Evolutionary conservation across 2,797 vertebrate species (phyloP), one percentile per base, ranked within the genome.

Genomic region (Periophthalmus magnuspinnatus): DNA sequence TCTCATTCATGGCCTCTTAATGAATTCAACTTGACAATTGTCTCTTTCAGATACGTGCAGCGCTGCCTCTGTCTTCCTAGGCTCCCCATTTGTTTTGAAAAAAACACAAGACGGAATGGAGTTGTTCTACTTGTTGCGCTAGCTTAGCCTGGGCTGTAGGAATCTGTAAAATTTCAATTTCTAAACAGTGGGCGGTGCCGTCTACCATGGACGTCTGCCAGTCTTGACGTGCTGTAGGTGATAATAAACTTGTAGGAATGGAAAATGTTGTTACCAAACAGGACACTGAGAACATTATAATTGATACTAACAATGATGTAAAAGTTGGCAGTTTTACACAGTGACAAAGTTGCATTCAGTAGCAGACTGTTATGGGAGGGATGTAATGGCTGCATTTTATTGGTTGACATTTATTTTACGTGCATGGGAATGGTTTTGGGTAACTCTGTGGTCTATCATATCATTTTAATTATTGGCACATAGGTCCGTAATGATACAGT

Each of bases 21-120:
- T 84, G 84, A 71, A 77, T 85, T 82, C 65, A 78, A 75, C 72
- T 14, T 74, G 33, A 87, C 82, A 89, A 87, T 57, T 54, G 77
- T 24, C 60, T 83, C 83, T 84, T 90, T 88, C 76, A 82, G 68
- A 8, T 45, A 0, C 4, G 62, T 71, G 69, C 67, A 22, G 50
- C 62, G 0, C 14, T 45, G 65, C 22, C 32, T 13, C 62, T 48
- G 59, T 67, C 79, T 71, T 81, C 75, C 61, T 72, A 74, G 60
- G 59, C 50, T 78, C 59, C 19, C 62, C 55, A 58, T 62, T 77
- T 59, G 67, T 70, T 69, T 68, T 33, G 33, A 65, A 13, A 38
- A 34, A 59, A 67, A 65, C 58, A 75, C 58, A 28, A 66, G 66
- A 71, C 28, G 22, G 34, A 28, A 6, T 47, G 10, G 55, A 70